These are phyloP conservation scores for Penelope pileata DNA, from an alignment of 2,113 vertebrate genomes.

Conservation along the genomic window DNA sequence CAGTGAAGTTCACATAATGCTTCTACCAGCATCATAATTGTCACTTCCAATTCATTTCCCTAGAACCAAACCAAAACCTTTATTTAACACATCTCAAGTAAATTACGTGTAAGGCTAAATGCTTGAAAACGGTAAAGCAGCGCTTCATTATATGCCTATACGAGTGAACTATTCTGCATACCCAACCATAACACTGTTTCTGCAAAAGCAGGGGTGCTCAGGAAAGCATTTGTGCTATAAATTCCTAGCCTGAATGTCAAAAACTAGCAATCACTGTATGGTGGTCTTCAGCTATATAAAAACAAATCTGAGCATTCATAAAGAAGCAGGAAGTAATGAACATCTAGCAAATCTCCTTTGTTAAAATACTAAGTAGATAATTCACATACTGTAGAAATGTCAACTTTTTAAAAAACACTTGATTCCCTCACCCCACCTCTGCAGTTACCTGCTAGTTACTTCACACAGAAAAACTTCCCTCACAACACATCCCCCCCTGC, in stretches of 20 bases:
- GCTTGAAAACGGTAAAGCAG: not conserved
- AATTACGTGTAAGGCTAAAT: not conserved
- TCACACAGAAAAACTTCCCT: not conserved
- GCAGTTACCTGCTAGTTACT: not conserved
- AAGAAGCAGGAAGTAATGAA: not conserved
- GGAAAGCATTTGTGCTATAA: not conserved
- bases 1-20: slow-evolving; percentile 94
- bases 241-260: not conserved
- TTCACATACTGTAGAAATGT: not conserved
- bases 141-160: not conserved
- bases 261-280: rapidly evolving
- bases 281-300: not conserved
- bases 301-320: not conserved
- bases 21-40: slow-evolving; percentile 93
- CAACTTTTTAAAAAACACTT: not conserved
- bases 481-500: rapidly evolving
- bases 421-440: not conserved
- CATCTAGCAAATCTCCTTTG: not conserved
- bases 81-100: not conserved
- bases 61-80: slow-evolving; percentile 49
- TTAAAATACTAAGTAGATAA: not conserved
- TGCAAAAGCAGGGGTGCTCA: not conserved
- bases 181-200: not conserved
- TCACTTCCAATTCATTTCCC: slow-evolving; percentile 93
- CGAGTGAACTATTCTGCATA: not conserved